Evolutionary conservation across 2,888 invertebrate species (phyloP), one percentile per base, ranked within the genome.

Genomic region (Actias luna): DNA sequence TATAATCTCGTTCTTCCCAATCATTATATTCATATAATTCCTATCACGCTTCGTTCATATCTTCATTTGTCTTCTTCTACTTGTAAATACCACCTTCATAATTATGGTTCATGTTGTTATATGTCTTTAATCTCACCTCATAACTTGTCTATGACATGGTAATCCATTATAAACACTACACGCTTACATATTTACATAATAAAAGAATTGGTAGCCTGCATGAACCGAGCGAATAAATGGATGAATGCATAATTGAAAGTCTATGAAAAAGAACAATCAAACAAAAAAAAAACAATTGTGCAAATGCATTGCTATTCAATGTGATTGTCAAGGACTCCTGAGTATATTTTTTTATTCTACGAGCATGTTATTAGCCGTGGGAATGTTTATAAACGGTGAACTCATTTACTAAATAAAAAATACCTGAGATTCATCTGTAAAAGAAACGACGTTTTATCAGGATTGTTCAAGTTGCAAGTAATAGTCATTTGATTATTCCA

Each of bases 301-400:
- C 69, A 69, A 72, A 69, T 67, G 73, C 67, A 67, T 62, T 67
- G 67, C 64, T 64, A 68, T 68, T 71, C 78, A 74, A 72, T 74
- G 76, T 77, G 77, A 79, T 74, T 80, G 79, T 74, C 74, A 77
- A 79, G 79, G 77, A 77, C 77, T 70, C 58, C 63, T 69, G 74
- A 79, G 79, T 79, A 74, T 67, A 59, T 64, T 67, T 79, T 79
- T 80, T 79, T 77, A 70, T 74, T 67, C 66, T 61, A 64, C 58
- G 42, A 31, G 57, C 42, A 64, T 63, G 67, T 69, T 69, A 68
- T 68, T 62, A 67, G 63, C 65, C 75, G 80, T 80, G 80, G 71
- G 80, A 78, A 79, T 61, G 52, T 59, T 65, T 63, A 61, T 60
- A 63, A 60, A 77, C 74, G 79, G 77, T 77, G 46, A 50, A 50